Conservation (phyloP, 2,113 vertebrate genomes). For the Poeciliopsis turrubarensis region DNA sequence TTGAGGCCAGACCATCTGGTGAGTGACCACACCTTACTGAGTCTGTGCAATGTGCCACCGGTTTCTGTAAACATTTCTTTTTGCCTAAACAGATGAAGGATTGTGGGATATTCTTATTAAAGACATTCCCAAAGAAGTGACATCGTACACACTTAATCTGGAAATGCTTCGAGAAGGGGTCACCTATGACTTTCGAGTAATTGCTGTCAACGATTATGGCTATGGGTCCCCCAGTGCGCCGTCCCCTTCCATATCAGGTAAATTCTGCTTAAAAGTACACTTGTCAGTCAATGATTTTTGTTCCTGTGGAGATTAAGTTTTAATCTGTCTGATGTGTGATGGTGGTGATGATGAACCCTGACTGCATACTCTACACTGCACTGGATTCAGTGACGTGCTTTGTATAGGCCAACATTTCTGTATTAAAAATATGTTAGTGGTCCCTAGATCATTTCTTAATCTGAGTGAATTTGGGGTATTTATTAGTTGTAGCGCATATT, state of each 20-base stretch:
- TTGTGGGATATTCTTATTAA: slow-evolving; percentile 99
- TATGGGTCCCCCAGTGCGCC: slow-evolving; percentile 94
- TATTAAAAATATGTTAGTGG: not conserved
- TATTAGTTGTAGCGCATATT: not conserved
- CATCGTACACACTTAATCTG: slow-evolving; percentile 95
- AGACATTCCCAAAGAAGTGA: slow-evolving; percentile 97
- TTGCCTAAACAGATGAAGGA: slow-evolving; percentile 86
- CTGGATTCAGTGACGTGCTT: not conserved
- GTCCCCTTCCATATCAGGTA: slow-evolving; percentile 95
- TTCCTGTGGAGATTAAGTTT: too few relatives aligned
- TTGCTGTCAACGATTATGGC: slow-evolving; percentile 95
- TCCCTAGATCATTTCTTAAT: not conserved
- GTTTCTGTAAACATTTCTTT: not conserved
- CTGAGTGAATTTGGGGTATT: not conserved
- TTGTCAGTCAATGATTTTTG: too few relatives aligned
- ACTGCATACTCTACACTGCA: too few relatives aligned
- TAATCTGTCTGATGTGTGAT: too few relatives aligned
- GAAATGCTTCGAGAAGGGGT: slow-evolving; percentile 94
- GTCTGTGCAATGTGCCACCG: not conserved
- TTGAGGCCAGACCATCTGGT: slow-evolving; percentile 97
- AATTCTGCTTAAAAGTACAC: not conserved
- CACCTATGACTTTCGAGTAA: slow-evolving; percentile 97
- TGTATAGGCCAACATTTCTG: not conserved
- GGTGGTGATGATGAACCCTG: too few relatives aligned
- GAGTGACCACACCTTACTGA: slow-evolving; percentile 1